A percentile compares a stretch with the other conserved stretches of the same genome.
These are phyloP conservation scores for Heteractis magnifica DNA, from an alignment of 92 coral and sea anemone species.

Conservation along the genomic window DNA sequence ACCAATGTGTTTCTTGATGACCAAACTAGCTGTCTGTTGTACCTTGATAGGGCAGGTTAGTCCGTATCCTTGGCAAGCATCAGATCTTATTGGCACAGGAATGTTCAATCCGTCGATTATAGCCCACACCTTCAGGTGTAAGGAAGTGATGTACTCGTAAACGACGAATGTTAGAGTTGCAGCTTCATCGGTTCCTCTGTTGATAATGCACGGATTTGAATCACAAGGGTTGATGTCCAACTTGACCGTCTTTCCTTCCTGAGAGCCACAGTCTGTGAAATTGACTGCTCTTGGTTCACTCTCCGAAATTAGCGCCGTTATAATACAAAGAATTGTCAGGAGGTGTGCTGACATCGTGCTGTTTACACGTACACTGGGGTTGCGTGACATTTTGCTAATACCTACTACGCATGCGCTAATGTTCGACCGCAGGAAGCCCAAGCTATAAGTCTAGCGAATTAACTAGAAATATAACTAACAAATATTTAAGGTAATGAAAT, in stretches of 20 bases:
- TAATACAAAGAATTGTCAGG: slow-evolving; percentile 4
- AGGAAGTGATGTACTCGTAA: slow-evolving; percentile 28
- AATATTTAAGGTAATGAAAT: too few relatives aligned
- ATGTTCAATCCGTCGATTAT: slow-evolving; percentile 24
- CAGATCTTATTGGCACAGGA: slow-evolving; percentile 46
- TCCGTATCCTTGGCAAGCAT: slow-evolving; percentile 55
- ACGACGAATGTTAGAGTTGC: slow-evolving; percentile 27
- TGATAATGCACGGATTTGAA: slow-evolving; percentile 37
- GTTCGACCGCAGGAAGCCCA: not conserved
- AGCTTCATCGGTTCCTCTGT: slow-evolving; percentile 21
- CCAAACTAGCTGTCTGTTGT: slow-evolving; percentile 29
- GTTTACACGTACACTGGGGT: not conserved
- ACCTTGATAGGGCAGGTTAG: slow-evolving; percentile 44
- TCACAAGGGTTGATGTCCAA: slow-evolving; percentile 43
- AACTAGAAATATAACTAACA: too few relatives aligned
- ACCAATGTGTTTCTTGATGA: slow-evolving; percentile 31
- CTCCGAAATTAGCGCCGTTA: not conserved
- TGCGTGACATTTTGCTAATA: not conserved
- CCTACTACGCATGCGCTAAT: not conserved
- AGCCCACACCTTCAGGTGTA: slow-evolving; percentile 23
- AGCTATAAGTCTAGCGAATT: not conserved
- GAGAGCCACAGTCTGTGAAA: slow-evolving; percentile 44
- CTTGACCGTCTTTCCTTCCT: slow-evolving; percentile 25
- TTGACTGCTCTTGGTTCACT: slow-evolving; percentile 6
- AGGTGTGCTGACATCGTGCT: not conserved